These are phyloP conservation scores for Peromyscus attwateri DNA, from an alignment of 2,797 vertebrate genomes.

Conservation along the genomic window DNA sequence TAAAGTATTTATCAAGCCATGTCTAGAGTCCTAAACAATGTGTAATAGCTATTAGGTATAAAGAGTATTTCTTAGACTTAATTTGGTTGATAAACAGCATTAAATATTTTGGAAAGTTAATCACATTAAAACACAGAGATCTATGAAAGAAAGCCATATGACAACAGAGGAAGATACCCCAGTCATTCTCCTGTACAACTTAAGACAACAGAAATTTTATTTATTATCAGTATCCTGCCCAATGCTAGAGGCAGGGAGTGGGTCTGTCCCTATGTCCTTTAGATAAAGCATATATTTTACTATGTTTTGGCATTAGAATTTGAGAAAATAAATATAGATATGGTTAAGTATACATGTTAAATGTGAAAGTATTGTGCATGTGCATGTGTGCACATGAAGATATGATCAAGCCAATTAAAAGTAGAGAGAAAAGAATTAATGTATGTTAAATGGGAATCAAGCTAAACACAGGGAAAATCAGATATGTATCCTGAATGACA, in stretches of 20 bases:
- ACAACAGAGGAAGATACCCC: neutral
- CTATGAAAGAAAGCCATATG: neutral
- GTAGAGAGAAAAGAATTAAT: neutral
- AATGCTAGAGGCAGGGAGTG: neutral
- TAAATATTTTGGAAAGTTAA: neutral
- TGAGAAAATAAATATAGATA: neutral
- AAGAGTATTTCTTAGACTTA: neutral
- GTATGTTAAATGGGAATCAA: neutral
- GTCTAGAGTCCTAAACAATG: neutral
- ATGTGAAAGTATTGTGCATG: neutral
- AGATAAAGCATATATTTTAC: neutral
- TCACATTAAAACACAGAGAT: neutral
- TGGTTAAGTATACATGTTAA: neutral
- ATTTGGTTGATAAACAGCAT: neutral
- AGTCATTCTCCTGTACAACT: neutral
- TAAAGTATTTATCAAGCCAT: neutral
- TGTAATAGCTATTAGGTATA: neutral
- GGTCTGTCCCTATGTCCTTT: neutral
- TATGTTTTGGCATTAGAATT: neutral
- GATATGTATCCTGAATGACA: neutral
- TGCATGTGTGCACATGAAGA: neutral
- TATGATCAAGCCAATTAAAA: neutral
- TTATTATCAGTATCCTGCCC: neutral
- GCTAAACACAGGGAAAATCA: neutral
- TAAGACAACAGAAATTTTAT: neutral